Evolutionary conservation across 2,797 vertebrate species (phyloP), one percentile per base, ranked within the genome.

Genomic region (Phalloptychus januarius): DNA sequence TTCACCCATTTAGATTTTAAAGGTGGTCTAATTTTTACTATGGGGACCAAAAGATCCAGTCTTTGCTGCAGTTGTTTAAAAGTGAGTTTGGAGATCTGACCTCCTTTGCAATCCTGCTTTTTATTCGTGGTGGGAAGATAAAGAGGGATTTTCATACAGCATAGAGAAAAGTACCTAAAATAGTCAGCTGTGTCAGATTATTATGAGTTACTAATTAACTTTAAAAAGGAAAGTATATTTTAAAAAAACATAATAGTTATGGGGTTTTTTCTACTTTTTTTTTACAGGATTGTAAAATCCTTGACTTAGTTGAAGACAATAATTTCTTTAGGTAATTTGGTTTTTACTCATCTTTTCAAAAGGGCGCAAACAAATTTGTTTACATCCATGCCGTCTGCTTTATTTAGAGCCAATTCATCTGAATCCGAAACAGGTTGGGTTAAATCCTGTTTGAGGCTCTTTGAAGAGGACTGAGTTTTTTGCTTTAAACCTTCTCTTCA

Each of bases 371-470:
- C 63, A 67, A 67, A 67, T 67, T 8, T 40, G 18, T 67, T n/a
- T 58, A 28, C 54, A 28, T 58, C 63, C 7, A 78, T 81, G 80
- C 18, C 54, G 48, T 87, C 83, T 87, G 58, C 76, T 81, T 81
- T 73, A 78, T 89, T 92, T 83, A 83, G 77, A 88, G 85, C 83
- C 79, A 84, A 92, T 89, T 92, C 87, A 87, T 89, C 81, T 87
- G 71, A 52, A 78, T 83, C 90, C 88, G 88, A 91, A 89, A 84
- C 44, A 79, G 85, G 90, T 93, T 78, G 74, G 90, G 92, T 93
- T 88, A 88, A 91, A 87, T 87, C 86, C 77, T 33, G 73, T 88
- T 87, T 84, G 85, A 83, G 71, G 75, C 75, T 82, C 70, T 88
- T 88, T 89, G 86, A 93, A 90, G 87, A 76, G 72, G 84, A 89